Base-by-base conservation (phyloP, 2,888 invertebrate species). In the Drosophila paranaensis region DNA sequence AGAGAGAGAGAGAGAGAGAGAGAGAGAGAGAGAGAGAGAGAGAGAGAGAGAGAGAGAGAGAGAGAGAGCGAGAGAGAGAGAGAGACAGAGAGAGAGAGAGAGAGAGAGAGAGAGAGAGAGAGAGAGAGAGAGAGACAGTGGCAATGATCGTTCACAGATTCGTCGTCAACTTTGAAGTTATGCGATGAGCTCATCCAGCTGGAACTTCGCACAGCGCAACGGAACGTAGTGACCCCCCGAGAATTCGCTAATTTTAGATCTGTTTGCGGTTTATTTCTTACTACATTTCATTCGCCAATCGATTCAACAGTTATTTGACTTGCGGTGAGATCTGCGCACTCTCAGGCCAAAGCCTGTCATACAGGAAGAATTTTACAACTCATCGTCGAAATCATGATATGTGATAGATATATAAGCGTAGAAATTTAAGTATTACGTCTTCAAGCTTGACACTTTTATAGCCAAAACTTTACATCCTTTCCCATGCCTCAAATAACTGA, bases 111-210 rank as follows among this genome's bases (percentile, higher is more conserved):
- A 11, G 54, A 40, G 50, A 55, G 39, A n/a, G 54, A 33, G 27
- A 27, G 27, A 4, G 27, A 27, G 27, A 27, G 27, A 4, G 50
- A 61, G 37, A n/a, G 54, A 40, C 55, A 27, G 48, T 30, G 20
- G 50, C 30, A 33, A 70, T 45, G 63, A 57, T 69, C 39, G 33
- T 48, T 68, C 33, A 57, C 27, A 55, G 66, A 62, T 77, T 60
- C 61, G 40, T 67, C 46, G 60, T 46, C 53, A 46, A 64, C 53
- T 48, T 37, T 25, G 48, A 45, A 71, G 54, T 76, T 61, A 50
- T 55, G 42, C 43, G 72, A 80, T 78, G 78, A 78, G 64, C 77
- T 78, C 78, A 78, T 77, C 39, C 54, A 27, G 25, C 10, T 40
- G 60, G 61, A 62, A 60, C 50, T 45, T 54, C 35, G 35, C 25